phyloP scores from a whole-genome alignment of 2,888 invertebrate genomes.

The Andrena bucephala region DNA sequence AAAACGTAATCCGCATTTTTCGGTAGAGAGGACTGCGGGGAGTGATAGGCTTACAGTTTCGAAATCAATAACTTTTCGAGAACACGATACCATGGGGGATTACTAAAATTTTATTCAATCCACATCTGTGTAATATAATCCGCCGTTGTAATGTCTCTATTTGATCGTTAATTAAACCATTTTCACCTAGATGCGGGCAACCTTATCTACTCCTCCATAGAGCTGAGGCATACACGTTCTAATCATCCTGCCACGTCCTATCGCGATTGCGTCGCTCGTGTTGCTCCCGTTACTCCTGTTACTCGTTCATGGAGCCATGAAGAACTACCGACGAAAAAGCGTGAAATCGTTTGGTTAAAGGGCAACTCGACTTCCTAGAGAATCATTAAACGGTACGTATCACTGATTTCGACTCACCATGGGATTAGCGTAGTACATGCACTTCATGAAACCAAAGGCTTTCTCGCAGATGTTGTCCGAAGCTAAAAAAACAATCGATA shows the following conservation, averaged over 20 bases:
- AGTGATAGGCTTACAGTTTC: too few species aligned
- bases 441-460: constrained; percentile 75
- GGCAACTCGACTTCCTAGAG: neutral
- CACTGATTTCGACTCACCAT: constrained; percentile 67
- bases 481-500: constrained; percentile 65
- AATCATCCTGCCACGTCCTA: too few species aligned
- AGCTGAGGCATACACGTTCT: too few species aligned
- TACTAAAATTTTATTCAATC: constrained; percentile 29
- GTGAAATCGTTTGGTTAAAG: neutral
- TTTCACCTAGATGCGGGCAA: too few species aligned
- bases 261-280: neutral
- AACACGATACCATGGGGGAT: neutral
- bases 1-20: constrained; percentile 71
- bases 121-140: neutral
- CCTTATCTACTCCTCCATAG: too few species aligned
- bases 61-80: too few species aligned
- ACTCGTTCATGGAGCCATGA: constrained; percentile 62
- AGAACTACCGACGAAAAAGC: constrained; percentile 62
- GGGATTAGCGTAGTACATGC: constrained; percentile 76
- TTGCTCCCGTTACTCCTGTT: neutral
- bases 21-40: too few species aligned
- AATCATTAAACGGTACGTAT: neutral
- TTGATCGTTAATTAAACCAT: constrained; percentile 1
- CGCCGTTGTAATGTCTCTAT: neutral
- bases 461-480: constrained; percentile 76